Evolutionary conservation across 2,797 vertebrate genomes (phyloP).

Genomic region (Peromyscus melanophrys): DNA sequence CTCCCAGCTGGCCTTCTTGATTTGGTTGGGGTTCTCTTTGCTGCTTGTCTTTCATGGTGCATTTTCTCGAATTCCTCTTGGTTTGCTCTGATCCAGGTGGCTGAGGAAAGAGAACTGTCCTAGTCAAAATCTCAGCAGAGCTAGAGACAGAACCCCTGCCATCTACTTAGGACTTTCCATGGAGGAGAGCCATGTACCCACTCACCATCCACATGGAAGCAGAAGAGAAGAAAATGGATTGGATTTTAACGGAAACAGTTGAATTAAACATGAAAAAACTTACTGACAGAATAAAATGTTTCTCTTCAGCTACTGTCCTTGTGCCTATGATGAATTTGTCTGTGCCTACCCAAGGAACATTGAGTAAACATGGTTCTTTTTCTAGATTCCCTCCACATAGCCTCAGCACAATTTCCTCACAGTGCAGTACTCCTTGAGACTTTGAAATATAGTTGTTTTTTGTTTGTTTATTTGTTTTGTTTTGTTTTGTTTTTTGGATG

Average conservation of each 20-base stretch:
- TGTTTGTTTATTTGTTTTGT: too few relatives aligned
- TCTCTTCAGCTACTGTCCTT: constrained; percentile 31
- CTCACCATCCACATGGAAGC: neutral
- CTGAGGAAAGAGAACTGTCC: neutral
- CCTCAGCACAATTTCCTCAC: neutral
- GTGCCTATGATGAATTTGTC: constrained; percentile 25
- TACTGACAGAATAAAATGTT: neutral
- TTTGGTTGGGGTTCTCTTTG: constrained; percentile 1
- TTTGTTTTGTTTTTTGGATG: too few relatives aligned
- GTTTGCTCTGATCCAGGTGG: constrained; percentile 45
- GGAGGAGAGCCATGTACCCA: neutral
- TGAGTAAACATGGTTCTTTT: constrained; percentile 33
- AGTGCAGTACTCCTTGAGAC: neutral
- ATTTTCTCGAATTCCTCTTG: constrained; percentile 52
- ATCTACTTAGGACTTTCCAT: neutral
- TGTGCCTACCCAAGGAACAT: neutral
- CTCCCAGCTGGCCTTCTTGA: constrained; percentile 6
- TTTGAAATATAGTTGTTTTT: neutral
- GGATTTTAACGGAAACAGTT: constrained; percentile 9
- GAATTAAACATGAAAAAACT: constrained; percentile 39
- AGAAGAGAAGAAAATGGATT: neutral
- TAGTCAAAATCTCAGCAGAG: constrained; percentile 10
- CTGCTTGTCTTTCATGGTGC: constrained; percentile 5
- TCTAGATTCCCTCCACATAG: neutral
- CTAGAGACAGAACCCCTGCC: neutral